Evolutionary conservation across 2,113 vertebrate species (phyloP).

Genomic region (Pseudolaguvia tuberculata): DNA sequence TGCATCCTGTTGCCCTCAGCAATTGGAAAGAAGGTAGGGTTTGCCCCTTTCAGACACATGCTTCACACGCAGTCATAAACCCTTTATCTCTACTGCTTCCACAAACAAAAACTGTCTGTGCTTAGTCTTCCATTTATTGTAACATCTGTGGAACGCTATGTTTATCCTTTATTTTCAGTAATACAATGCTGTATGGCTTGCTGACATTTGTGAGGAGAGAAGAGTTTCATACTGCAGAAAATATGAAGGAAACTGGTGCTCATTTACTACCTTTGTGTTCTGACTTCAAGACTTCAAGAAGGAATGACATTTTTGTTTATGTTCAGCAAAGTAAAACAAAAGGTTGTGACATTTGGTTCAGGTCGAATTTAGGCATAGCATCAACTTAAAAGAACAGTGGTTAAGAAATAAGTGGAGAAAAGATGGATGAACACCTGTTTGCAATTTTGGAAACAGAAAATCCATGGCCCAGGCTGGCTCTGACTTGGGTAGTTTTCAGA

Average conservation of each 20-base stretch:
- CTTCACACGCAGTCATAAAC: slow-evolving; percentile 25
- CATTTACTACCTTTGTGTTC: slow-evolving; percentile 52
- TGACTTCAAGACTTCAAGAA: slow-evolving; percentile 33
- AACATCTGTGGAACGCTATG: slow-evolving; percentile 51
- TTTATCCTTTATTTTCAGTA: slow-evolving; percentile 41
- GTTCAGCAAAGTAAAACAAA: slow-evolving; percentile 46
- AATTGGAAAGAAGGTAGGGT: slow-evolving; percentile 30
- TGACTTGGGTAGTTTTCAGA: slow-evolving; percentile 60
- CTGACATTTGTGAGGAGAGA: slow-evolving; percentile 21
- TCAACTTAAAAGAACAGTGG: slow-evolving; percentile 48
- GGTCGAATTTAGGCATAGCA: slow-evolving; percentile 50
- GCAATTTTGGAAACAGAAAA: slow-evolving; percentile 65
- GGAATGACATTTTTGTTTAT: slow-evolving; percentile 34
- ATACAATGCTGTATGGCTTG: slow-evolving; percentile 43
- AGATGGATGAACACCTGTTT: slow-evolving; percentile 68
- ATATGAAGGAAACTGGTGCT: slow-evolving; percentile 49
- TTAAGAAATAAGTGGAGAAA: slow-evolving; percentile 48
- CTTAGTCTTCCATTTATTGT: slow-evolving; percentile 47
- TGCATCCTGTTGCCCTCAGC: slow-evolving; percentile 17
- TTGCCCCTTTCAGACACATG: slow-evolving; percentile 33
- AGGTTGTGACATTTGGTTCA: slow-evolving; percentile 46
- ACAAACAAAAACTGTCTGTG: slow-evolving; percentile 4
- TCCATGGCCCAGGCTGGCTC: slow-evolving; percentile 58
- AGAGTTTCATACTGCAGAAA: slow-evolving; percentile 35
- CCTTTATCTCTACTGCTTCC: slow-evolving; percentile 11